These are phyloP conservation scores for Seriola rivoliana DNA, from an alignment of 2,113 vertebrate species.

Conservation along the genomic window DNA sequence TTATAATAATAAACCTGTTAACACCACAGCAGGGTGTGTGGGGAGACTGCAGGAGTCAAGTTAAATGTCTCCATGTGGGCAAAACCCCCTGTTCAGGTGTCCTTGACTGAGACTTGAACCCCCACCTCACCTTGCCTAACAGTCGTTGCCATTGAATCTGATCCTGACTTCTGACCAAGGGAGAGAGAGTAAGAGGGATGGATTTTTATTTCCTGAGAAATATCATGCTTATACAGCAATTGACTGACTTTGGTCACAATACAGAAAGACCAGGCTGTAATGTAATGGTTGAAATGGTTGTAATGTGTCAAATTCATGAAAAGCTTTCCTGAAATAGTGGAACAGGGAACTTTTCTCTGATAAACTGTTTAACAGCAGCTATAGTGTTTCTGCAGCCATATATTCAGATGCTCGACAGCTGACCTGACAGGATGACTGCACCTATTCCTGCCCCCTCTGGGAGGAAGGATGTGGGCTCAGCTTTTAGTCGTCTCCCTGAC, in stretches of 20 bases:
- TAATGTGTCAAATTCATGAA: neutral
- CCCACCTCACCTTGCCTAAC: neutral
- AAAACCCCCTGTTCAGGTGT: slow-evolving; percentile 8
- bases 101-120: slow-evolving; percentile 33
- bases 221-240: neutral
- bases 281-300: neutral
- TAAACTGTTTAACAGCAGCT: slow-evolving; percentile 22
- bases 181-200: neutral
- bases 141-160: neutral
- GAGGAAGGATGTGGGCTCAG: slow-evolving; percentile 71
- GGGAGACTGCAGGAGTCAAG: slow-evolving; percentile 20
- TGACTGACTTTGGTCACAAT: neutral
- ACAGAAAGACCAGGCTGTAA: neutral
- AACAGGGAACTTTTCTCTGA: slow-evolving; percentile 9
- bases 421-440: slow-evolving; percentile 57
- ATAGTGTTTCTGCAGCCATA: slow-evolving; percentile 17
- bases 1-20: slow-evolving; percentile 14
- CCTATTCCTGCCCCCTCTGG: slow-evolving; percentile 54
- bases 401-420: slow-evolving; percentile 45
- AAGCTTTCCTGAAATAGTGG: slow-evolving; percentile 8
- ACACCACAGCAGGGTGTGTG: slow-evolving; percentile 23
- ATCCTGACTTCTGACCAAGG: slow-evolving; percentile 13
- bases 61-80: slow-evolving; percentile 31
- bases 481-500: slow-evolving; percentile 66
- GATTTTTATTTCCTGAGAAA: slow-evolving; percentile 17